Base-by-base conservation (phyloP, 2,113 vertebrate species). In the Cyprinodon brontotheroides region DNA sequence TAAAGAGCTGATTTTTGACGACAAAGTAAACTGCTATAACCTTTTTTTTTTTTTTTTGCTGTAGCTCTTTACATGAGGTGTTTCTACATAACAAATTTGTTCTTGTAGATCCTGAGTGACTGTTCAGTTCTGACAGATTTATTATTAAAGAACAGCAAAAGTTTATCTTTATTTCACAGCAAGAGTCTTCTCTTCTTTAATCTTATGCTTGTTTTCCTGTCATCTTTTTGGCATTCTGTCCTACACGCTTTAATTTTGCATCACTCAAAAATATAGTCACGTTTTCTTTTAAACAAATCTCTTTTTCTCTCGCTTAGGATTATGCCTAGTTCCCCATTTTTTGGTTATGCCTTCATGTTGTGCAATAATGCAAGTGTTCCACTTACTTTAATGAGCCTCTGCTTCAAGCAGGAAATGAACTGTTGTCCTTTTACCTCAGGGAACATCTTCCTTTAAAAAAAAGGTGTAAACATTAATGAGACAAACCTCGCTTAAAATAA, bases 361-460 rank as follows among this genome's bases (percentile, higher is more conserved):
- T 79, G 81, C 78, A 80, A 63, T 81, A 77, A 77, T 72, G 38
- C 76, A 79, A 75, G 65, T 59, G 72, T 60, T 83, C 63, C 45
- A 71, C 83, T 83, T 77, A 40, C 81, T 87, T 83, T 89, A 87
- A 89, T 85, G 79, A 90, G 84, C 57, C 68, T 70, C 53, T 75
- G 72, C 68, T 84, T 83, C 43, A 74, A 72, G 48, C 82, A 22
- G 72, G 73, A 36, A 79, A 38, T 77, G 79, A 88, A 88, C 89
- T 68, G 62, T 66, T 84, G 77, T 84, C 87, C 71, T 81, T 75
- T 81, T 82, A 73, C 80, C 80, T 67, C 1, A 0, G 67, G 79
- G 71, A 74, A 48, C 45, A 59, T 75, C 11, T 77, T 39, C 29
- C 61, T 68, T 59, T 48, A 53, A 65, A 68, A 82, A 82, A 73